Conservation (phyloP, 2,888 invertebrate species). For the Tridacna gigas region DNA sequence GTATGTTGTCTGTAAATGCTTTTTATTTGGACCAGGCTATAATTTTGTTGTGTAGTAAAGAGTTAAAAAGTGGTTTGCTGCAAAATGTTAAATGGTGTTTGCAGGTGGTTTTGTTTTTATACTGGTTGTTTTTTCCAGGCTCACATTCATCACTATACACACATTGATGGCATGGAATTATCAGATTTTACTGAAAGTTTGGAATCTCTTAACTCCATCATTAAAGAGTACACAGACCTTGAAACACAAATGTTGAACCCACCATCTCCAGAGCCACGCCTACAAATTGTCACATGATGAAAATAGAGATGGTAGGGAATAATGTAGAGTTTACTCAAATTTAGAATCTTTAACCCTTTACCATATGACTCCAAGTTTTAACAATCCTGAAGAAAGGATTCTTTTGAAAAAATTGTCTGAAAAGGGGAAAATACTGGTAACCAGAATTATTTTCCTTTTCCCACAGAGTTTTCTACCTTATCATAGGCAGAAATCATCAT, state of each 20-base stretch:
- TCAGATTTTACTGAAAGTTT: conserved; percentile 81
- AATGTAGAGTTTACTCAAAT: too few species aligned
- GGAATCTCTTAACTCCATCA: conserved; percentile 80
- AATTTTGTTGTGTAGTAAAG: too few species aligned
- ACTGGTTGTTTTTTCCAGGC: conserved; percentile 78
- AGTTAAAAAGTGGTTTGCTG: neutral
- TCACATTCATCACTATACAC: conserved; percentile 85
- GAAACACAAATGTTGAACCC: conserved; percentile 76
- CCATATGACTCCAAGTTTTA: too few species aligned
- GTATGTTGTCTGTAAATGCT: too few species aligned
- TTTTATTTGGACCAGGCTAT: too few species aligned
- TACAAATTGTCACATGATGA: conserved; percentile 72
- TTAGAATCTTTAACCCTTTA: too few species aligned
- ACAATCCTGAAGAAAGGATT: too few species aligned
- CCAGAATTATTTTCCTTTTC: neutral
- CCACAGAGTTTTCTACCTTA: too few species aligned
- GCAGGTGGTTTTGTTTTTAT: neutral
- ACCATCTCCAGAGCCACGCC: conserved; percentile 72
- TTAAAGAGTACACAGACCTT: conserved; percentile 80
- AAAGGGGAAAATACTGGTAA: neutral
- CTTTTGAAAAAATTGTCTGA: too few species aligned
- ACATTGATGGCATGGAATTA: conserved; percentile 84
- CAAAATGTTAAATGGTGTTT: neutral
- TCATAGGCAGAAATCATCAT: too few species aligned
- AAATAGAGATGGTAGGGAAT: too few species aligned